Base-by-base conservation (phyloP, 2,113 vertebrate genomes). In the Machaerirhynchus nigripectus region DNA sequence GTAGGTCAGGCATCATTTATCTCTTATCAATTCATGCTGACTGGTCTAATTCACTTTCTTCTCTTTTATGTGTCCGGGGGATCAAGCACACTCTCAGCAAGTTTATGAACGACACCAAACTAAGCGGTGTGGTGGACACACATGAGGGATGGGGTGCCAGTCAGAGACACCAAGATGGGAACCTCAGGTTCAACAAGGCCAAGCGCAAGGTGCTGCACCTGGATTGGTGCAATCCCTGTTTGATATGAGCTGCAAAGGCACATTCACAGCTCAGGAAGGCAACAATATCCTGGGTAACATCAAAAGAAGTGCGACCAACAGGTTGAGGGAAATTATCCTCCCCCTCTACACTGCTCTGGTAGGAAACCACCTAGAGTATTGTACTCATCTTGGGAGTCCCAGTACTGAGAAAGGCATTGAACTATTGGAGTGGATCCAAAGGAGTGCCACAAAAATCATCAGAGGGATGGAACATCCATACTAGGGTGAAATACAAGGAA, bases 261-360 rank as follows among this genome's bases (percentile, higher is more conserved):
- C 10, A 37, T 33, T 50, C 28, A 5, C 9, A 39, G 11, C 11
- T 35, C 35, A 81, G 40, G 50, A 44, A 49, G 11, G 7, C 22
- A 33, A 10, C 11, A 13, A 1, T 16, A 8, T 28, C 9, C 35
- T 30, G 19, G 55, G 13, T 33, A 39, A 4, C 42, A 31, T 56
- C 55, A 56, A 69, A 69, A 49, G 18, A 55, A 75, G 6, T 7
- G 14, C 22, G 44, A 37, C 26, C 9, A 37, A 2, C 21, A n/a
- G 15, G 15, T 31, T 0, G 0, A 63, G 12, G 20, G 12, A 31
- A 60, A 37, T 31, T 5, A n/a, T 63, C 33, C 7, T 61, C 8
- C 17, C 9, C 21, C 9, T 37, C 26, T 63, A 17, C 18, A 37
- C 28, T 23, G 6, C 13, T 77, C 19, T 84, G 7, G 28, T 39